phyloP scores from a whole-genome alignment of 2,888 invertebrate genomes.

The Macrophya annulata region DNA sequence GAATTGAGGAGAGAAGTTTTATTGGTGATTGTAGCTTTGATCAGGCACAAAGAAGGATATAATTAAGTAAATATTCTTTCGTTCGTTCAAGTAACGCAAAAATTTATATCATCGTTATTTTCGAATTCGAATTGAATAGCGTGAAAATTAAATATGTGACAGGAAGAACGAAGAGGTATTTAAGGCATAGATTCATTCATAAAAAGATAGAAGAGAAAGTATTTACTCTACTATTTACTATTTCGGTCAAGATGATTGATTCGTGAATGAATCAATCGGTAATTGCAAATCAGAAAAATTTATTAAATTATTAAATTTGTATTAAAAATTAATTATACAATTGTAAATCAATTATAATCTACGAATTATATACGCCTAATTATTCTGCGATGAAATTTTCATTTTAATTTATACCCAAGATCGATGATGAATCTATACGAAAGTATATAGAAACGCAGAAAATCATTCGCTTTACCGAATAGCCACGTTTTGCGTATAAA shows the following conservation, averaged over 20 bases:
- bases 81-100: background rate
- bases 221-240: slow-evolving; percentile 65
- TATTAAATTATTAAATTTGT: background rate
- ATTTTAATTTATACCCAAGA: background rate
- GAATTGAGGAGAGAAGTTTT: slow-evolving; percentile 38
- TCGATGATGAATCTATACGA: background rate
- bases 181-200: slow-evolving; percentile 51
- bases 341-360: background rate
- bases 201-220: slow-evolving; percentile 63
- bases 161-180: background rate
- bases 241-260: slow-evolving; percentile 70
- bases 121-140: background rate
- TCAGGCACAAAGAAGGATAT: background rate
- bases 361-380: background rate
- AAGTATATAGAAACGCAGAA: background rate
- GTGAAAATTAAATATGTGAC: background rate
- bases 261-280: slow-evolving; percentile 57
- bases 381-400: background rate
- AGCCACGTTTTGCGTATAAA: background rate
- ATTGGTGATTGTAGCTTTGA: background rate
- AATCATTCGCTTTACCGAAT: background rate
- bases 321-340: background rate
- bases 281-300: background rate
- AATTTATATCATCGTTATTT: background rate
- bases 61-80: background rate